These are phyloP conservation scores for Brevimyrus niger DNA, from an alignment of 2,113 vertebrate species.

Conservation along the genomic window DNA sequence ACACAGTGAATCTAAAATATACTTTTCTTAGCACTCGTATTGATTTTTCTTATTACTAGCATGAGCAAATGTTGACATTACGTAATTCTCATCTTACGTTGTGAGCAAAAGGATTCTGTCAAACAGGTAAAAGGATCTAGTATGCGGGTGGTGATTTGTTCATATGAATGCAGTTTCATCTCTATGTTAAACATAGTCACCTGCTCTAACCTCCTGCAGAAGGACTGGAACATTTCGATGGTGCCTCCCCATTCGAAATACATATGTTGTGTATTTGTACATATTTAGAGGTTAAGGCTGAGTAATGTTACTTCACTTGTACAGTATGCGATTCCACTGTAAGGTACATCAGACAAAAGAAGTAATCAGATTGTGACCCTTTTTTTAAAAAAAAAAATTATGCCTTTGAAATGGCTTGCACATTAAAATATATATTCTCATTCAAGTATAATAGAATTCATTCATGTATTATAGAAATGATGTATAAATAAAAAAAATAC, in stretches of 20 bases:
- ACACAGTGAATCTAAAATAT: background rate
- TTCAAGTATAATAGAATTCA: background rate
- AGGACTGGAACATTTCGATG: background rate
- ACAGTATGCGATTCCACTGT: background rate
- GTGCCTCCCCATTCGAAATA: background rate
- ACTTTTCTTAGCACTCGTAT: background rate
- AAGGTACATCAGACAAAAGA: background rate
- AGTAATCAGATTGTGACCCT: background rate
- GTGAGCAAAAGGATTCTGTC: background rate
- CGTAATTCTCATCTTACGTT: background rate
- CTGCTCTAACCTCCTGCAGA: background rate
- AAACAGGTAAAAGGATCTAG: background rate
- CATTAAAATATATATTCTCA: background rate
- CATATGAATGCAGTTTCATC: background rate
- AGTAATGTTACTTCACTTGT: background rate
- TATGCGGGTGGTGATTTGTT: background rate
- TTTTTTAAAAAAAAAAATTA: no score
- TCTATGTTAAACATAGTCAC: background rate
- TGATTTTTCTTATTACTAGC: background rate
- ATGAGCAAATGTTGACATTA: background rate
- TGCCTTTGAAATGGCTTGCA: background rate
- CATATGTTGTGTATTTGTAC: background rate
- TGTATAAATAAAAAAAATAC: background rate
- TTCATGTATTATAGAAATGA: background rate
- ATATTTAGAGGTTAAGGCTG: background rate